phyloP scores from a whole-genome alignment of 2,888 invertebrate genomes.

The Thysanoteuthis rhombus region DNA sequence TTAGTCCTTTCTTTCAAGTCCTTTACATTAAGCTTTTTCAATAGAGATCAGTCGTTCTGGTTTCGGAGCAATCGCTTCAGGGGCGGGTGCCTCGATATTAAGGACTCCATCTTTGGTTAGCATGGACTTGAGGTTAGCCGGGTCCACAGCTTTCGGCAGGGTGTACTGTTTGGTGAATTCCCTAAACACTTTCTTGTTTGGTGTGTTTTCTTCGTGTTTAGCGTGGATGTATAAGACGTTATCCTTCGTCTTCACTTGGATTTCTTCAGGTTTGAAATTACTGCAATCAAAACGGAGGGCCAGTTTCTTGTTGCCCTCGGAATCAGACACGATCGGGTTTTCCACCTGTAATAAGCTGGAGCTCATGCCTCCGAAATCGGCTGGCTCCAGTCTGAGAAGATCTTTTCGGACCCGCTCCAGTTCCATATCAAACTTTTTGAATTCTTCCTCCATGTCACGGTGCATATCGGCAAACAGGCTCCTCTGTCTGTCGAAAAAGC shows the following conservation, averaged over 20 bases:
- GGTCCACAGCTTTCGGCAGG: slow-evolving; percentile 95
- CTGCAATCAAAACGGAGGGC: slow-evolving; percentile 96
- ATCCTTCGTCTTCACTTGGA: slow-evolving; percentile 98
- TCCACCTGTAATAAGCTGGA: slow-evolving; percentile 44
- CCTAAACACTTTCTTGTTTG: slow-evolving; percentile 95
- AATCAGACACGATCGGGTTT: slow-evolving; percentile 50
- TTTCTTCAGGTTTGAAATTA: slow-evolving; percentile 94
- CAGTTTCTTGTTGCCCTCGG: slow-evolving; percentile 84
- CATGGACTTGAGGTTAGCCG: slow-evolving; percentile 93
- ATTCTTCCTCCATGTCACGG: slow-evolving; percentile 39
- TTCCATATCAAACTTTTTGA: slow-evolving; percentile 48
- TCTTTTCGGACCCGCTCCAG: slow-evolving; percentile 46
- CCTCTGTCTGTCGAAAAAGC: slow-evolving; percentile 47
- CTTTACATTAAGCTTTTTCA: slow-evolving; percentile 35
- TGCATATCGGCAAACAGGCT: slow-evolving; percentile 40
- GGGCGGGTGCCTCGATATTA: slow-evolving; percentile 95
- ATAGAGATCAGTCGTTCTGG: slow-evolving; percentile 84
- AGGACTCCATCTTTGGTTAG: slow-evolving; percentile 96
- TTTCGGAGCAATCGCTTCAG: slow-evolving; percentile 77
- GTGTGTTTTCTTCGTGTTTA: slow-evolving; percentile 97
- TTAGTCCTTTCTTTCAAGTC: background rate
- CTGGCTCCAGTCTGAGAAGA: slow-evolving; percentile 49
- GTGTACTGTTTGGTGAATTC: slow-evolving; percentile 98
- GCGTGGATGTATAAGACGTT: slow-evolving; percentile 93
- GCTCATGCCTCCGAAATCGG: slow-evolving; percentile 19